Percentiles rank a stretch among this genome's conserved stretches.
Conservation (phyloP, 2,797 vertebrate genomes). For the Crocidura indochinensis region DNA sequence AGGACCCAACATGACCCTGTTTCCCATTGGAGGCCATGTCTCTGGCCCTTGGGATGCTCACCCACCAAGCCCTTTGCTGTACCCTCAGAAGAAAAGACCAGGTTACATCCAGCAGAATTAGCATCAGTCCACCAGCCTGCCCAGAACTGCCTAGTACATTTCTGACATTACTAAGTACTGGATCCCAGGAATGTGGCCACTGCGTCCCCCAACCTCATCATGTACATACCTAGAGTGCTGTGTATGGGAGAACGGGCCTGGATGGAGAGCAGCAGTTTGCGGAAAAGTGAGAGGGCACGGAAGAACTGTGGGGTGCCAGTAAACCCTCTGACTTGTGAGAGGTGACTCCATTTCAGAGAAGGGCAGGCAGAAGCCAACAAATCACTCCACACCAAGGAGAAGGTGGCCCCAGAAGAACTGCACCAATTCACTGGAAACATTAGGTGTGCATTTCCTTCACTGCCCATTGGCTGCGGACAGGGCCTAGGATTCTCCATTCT, state of each 20-base stretch:
- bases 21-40: too few species aligned
- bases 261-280: not conserved
- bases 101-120: too few species aligned
- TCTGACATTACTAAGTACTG: not conserved
- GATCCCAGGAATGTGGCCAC: not conserved
- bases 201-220: too few species aligned
- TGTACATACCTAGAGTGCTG: too few species aligned
- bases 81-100: too few species aligned
- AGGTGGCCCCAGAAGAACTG: not conserved
- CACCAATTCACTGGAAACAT: too few species aligned
- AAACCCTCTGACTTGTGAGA: not conserved
- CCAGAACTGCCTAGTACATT: not conserved
- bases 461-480: too few species aligned
- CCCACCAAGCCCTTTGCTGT: too few species aligned
- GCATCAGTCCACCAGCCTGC: not conserved
- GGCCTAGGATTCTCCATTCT: too few species aligned
- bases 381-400: not conserved
- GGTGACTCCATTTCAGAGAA: constrained; percentile 24
- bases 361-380: not conserved
- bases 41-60: accelerated
- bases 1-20: too few species aligned
- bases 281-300: constrained; percentile 15
- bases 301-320: constrained; percentile 20
- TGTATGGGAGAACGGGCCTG: too few species aligned
- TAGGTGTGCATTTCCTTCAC: too few species aligned